phyloP scores from a whole-genome alignment of 1,140 invertebrate genomes.

The Cecropterus lyciades region DNA sequence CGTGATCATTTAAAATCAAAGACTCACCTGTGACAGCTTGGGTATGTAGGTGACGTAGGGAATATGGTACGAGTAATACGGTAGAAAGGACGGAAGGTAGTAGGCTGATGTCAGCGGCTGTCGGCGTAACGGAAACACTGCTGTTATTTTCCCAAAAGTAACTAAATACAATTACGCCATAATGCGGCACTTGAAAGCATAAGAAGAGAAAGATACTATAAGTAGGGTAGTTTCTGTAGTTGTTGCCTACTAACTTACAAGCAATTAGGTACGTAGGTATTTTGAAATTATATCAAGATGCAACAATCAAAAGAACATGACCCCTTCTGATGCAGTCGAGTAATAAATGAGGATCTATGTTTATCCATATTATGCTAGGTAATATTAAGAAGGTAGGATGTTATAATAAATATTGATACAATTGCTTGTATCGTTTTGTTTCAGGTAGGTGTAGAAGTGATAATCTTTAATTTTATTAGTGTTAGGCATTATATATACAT shows the following conservation, averaged over 20 bases:
- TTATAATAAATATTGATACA: too few relatives aligned
- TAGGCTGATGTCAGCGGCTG: slow-evolving; percentile 74
- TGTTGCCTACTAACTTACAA: neutral
- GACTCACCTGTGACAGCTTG: slow-evolving; percentile 76
- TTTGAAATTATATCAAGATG: too few relatives aligned
- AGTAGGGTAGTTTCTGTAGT: neutral
- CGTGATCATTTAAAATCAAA: slow-evolving; percentile 28
- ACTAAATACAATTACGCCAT: neutral
- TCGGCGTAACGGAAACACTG: slow-evolving; percentile 47
- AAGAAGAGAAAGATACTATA: slow-evolving; percentile 6
- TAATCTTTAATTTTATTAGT: too few relatives aligned
- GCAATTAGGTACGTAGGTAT: too few relatives aligned
- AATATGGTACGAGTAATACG: slow-evolving; percentile 63
- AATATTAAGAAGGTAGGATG: too few relatives aligned
- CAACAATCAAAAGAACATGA: too few relatives aligned
- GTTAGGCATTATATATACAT: too few relatives aligned
- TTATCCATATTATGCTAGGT: too few relatives aligned
- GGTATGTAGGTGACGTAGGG: slow-evolving; percentile 74
- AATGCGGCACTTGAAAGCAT: neutral
- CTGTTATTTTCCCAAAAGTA: slow-evolving; percentile 24
- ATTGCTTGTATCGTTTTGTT: too few relatives aligned
- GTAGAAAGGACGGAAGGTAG: slow-evolving; percentile 68
- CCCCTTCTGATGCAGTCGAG: too few relatives aligned
- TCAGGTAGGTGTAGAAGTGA: too few relatives aligned
- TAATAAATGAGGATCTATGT: too few relatives aligned